Evolutionary conservation across 2,113 vertebrate species (phyloP), one percentile per base, ranked within the genome.

Genomic region (Crotophaga sulcirostris): DNA sequence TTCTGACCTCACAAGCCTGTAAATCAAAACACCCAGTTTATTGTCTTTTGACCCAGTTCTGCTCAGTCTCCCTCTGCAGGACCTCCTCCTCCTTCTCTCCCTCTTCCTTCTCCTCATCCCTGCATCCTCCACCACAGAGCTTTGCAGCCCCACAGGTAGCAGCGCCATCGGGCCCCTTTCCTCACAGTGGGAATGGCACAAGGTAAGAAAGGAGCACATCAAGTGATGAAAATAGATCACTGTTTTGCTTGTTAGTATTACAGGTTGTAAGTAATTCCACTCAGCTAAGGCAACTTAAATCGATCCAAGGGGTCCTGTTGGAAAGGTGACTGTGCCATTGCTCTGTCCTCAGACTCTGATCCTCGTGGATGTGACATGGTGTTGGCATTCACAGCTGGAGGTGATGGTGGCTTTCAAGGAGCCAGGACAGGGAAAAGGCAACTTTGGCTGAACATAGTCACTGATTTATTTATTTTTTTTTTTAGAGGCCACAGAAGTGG

Each of bases 11-110:
- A 33, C 3, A 1, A 66, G 58, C 72, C 69, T 87, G 28, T 87
- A 79, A 87, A 87, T 83, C 93, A 94, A 58, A 75, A 63, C 72
- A 62, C 26, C 33, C n/a, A 33, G 28, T 76, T 87, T 31, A 45
- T 80, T 80, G 59, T 90, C 84, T 83, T 94, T 79, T 73, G 74
- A 80, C 81, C 84, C 55, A 69, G 42, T 91, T 96, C 58, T 87
- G 54, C 67, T 91, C 44, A 74, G 60, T n/a, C 28, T 72, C 62
- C 31, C 25, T 52, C 36, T 77, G 31, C 51, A 68, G 25, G 44
- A 84, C 49, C 18, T 36, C 7, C 78, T 58, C 28, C 20, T 84
- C 20, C 28, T 66, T 16, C 8, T 59, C 33, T 3, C 7, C 20
- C 24, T 56, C 18, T 4, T 45, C 23, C 7, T 9, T 72, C 40